Conservation (phyloP, 2,797 vertebrate genomes). For the Etheostoma perlongum region DNA sequence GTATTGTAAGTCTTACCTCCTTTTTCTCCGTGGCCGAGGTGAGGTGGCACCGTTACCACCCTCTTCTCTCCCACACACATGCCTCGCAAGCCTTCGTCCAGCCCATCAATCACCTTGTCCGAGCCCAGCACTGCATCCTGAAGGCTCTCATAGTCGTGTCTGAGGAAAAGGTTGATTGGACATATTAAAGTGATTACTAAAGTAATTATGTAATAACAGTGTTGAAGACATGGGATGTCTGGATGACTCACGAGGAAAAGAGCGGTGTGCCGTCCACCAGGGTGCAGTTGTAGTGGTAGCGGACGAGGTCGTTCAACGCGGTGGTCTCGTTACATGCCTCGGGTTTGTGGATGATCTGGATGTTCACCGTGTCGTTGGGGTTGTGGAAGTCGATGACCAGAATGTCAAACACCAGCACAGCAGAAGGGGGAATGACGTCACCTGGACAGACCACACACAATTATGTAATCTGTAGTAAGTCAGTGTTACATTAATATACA, state of each 20-base stretch:
- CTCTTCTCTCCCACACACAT: conserved; percentile 94
- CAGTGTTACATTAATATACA: no score
- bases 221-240: background rate
- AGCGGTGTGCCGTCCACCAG: conserved; percentile 92
- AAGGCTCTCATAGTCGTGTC: conserved; percentile 85
- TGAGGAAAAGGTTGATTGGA: conserved; percentile 49
- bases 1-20: conserved; percentile 87
- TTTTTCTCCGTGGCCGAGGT: conserved; percentile 93
- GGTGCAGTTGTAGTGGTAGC: conserved; percentile 96
- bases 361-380: conserved; percentile 87
- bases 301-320: conserved; percentile 87
- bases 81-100: conserved; percentile 88
- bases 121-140: conserved; percentile 90
- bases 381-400: conserved; percentile 97
- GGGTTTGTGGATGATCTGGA: conserved; percentile 84
- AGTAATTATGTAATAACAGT: background rate
- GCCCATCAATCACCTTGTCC: conserved; percentile 94
- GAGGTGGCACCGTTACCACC: conserved; percentile 89
- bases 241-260: conserved; percentile 88
- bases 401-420: conserved; percentile 92
- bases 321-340: conserved; percentile 89
- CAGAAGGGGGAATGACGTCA: conserved; percentile 91
- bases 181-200: background rate
- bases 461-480: background rate
- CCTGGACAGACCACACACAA: conserved; percentile 73